Percentiles rank a stretch among this genome's conserved stretches.
These are phyloP conservation scores for Notiomystis cincta DNA, from an alignment of 2,113 vertebrate species.

Conservation along the genomic window DNA sequence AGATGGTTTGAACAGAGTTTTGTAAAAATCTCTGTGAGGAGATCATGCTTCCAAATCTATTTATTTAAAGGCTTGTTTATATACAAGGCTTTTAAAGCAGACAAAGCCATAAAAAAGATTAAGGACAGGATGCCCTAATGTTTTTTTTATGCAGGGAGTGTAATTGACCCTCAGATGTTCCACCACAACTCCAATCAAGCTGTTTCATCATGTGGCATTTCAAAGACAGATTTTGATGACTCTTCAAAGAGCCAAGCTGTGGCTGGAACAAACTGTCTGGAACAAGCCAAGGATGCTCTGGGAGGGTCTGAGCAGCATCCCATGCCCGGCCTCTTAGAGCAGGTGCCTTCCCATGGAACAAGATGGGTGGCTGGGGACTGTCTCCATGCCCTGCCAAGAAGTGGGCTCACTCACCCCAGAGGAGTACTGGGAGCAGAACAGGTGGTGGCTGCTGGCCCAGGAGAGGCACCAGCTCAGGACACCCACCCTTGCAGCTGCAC, in stretches of 20 bases:
- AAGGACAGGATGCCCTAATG: neutral
- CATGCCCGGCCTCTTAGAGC: accelerated
- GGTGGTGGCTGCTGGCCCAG: neutral
- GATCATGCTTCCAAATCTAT: slow-evolving; percentile 19
- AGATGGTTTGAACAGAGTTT: slow-evolving; percentile 11
- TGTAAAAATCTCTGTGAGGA: neutral
- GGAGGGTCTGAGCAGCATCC: neutral
- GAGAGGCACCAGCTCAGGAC: neutral
- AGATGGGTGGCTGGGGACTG: neutral
- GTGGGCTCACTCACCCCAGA: accelerated
- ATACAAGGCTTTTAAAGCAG: slow-evolving; percentile 11
- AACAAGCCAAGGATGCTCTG: neutral
- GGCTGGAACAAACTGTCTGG: neutral
- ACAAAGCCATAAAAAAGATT: slow-evolving; percentile 38
- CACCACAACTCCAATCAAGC: neutral
- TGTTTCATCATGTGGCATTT: neutral
- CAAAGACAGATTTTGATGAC: neutral
- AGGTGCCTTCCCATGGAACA: neutral
- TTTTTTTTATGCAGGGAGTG: neutral
- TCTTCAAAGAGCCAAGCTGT: neutral
- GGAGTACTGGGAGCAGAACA: accelerated
- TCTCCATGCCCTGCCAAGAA: neutral
- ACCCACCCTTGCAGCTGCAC: neutral
- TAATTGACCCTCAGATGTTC: neutral
- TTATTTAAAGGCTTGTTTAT: slow-evolving; percentile 46